Base-by-base conservation (phyloP, 2,797 vertebrate genomes). In the Ibycter americanus region DNA sequence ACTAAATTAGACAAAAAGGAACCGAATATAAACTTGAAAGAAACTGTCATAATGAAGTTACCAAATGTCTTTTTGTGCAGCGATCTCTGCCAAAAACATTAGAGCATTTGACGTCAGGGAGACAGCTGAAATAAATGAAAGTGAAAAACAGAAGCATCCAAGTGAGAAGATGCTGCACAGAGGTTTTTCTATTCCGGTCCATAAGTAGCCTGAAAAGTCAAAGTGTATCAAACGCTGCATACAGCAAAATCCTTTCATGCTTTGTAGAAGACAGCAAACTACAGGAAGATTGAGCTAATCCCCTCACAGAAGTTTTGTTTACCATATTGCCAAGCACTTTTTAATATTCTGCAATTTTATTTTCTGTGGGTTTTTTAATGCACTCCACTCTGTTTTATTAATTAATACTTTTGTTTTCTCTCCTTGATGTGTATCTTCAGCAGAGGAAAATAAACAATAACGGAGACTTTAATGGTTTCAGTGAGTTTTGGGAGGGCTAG, bases 381-480 rank as follows among this genome's bases (percentile, higher is more conserved):
- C 42, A n/a, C 4, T 63, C 3, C 8, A 17, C 22, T 82, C 47
- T 58, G 34, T 40, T 52, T 79, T 55, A 49, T 80, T 52, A 82
- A 87, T 65, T 46, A 51, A 12, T 38, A 40, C 31, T 65, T 90
- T 20, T 38, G 10, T 83, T 83, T 65, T 19, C 5, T 18, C 2
- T 77, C 4, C 22, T 86, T 56, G 10, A 46, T 65, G 3, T 47
- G n/a, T 1, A 0, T 65, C 8, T 67, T 82, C 25, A 1, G 0
- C 25, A 56, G 51, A 79, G 46, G 4, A 44, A 84, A 91, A 79
- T 44, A 55, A 80, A 40, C 2, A 70, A 3, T 8, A 31, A 54
- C 13, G 40, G 36, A 44, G 25, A 61, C 11, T 47, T 76, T 2
- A 21, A 31, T 18, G 25, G 15, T 56, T 91, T 61, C 67, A 32